These are phyloP conservation scores for Passer montanus DNA, from an alignment of 2,113 vertebrate species.

Conservation along the genomic window DNA sequence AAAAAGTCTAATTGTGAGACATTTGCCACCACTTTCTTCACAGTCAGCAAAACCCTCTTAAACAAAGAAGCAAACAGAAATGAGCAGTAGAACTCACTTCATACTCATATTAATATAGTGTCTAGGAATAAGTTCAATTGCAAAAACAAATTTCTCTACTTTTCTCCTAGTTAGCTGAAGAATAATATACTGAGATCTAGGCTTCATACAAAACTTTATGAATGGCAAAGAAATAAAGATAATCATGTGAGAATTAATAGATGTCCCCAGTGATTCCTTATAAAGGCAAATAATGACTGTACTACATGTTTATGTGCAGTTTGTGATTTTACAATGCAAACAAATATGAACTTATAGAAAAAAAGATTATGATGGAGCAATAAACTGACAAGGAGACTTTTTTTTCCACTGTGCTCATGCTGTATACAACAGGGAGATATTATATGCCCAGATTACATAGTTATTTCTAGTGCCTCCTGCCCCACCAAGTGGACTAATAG, in stretches of 20 bases:
- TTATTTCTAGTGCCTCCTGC: slow-evolving; percentile 83
- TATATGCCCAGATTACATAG: slow-evolving; percentile 6
- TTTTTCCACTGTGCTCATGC: slow-evolving; percentile 15
- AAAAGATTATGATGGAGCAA: slow-evolving; percentile 42
- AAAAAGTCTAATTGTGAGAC: neutral
- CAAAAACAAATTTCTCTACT: slow-evolving; percentile 52
- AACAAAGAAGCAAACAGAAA: neutral
- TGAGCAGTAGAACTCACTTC: neutral
- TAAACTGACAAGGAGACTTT: slow-evolving; percentile 31
- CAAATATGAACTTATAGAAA: slow-evolving; percentile 38
- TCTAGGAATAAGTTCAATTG: slow-evolving; percentile 42
- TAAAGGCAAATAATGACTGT: slow-evolving; percentile 68
- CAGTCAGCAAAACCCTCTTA: neutral
- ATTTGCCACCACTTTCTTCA: neutral
- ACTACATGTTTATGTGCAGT: slow-evolving; percentile 51
- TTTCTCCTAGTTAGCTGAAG: slow-evolving; percentile 36
- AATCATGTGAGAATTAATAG: slow-evolving; percentile 59
- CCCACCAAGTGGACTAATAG: slow-evolving; percentile 91
- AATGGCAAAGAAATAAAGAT: slow-evolving; percentile 65
- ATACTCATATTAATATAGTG: slow-evolving; percentile 41
- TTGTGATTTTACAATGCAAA: slow-evolving; percentile 65
- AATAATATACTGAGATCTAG: slow-evolving; percentile 45
- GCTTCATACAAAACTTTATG: slow-evolving; percentile 62
- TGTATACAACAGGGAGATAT: slow-evolving; percentile 17
- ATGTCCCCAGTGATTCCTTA: slow-evolving; percentile 29